Evolutionary conservation across 2,888 invertebrate genomes (phyloP), one percentile per base, ranked within the genome.

Genomic region (Luffia ferchaultella): DNA sequence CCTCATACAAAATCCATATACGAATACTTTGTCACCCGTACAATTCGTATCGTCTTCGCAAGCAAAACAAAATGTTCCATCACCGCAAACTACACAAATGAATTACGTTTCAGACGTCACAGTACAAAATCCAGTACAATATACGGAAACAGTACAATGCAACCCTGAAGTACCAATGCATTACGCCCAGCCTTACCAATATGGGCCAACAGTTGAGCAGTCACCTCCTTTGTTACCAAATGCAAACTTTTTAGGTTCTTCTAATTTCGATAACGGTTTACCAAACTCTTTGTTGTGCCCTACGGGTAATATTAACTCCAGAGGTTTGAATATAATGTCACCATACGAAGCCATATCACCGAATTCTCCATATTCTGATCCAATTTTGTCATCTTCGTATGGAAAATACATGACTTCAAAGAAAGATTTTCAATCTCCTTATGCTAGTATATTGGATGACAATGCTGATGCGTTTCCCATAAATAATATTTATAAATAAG

Each of bases 391-490:
- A 12, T 48, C 42, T 17, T 17, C 42, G 15, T 41, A 41, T n/a
- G 42, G 42, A 1, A n/a, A 15, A 15, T 18, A 18, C 5, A 48
- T 41, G 12, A 41, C 12, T 30, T 42, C 66, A 0, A 71, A 71
- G 43, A 65, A 59, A 1, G 70, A 75, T 53, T 73, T 78, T 16
- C 62, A 68, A 51, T 70, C 64, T 42, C 73, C 73, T 0, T 73
- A 72, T 30, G 60, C 69, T 1, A 55, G 69, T 0, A 58, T 63
- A 17, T 58, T 69, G 18, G 58, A 61, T n/a, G 72, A 71, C 50
- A 59, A 57, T 46, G 52, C 53, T 41, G 70, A 73, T 47, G 49
- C 66, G 18, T 72, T 70, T 57, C 61, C 66, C 0, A 53, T 68
- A 20, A 55, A 53, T 41, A 65, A 66, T 58, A 59, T 65, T 16